Base-by-base conservation (phyloP, 2,113 vertebrate species). In the Sitta europaea region DNA sequence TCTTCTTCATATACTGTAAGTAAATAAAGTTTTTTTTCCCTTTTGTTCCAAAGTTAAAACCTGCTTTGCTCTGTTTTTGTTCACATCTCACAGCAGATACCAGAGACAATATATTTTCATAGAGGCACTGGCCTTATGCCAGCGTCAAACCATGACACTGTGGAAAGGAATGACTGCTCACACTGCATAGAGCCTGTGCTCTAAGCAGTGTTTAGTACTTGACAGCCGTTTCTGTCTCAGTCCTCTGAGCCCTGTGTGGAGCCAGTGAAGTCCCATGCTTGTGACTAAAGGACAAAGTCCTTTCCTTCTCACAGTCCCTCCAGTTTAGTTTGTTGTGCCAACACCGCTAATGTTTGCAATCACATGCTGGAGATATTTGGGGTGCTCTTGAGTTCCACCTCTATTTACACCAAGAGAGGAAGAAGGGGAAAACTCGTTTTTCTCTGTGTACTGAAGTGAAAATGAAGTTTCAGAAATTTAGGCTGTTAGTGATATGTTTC, bases 251-350 rank as follows among this genome's bases (percentile, higher is more conserved):
- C 14, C 14, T 33, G 9, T 21, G 10, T 7, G 43, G 24, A 55
- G 22, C 10, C 40, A 50, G 18, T 0, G 1, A 77, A 94, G 55
- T 71, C 66, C 29, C 79, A 19, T 12, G 33, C 0, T 0, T 55
- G 21, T 55, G 47, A 70, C 19, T 55, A 51, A 73, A 59, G 47
- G 35, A 31, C 38, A 8, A 27, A 38, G 35, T 27, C 12, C 86
- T 95, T 89, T 53, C 80, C 53, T 74, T 50, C 35, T 45, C 18
- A 9, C 12, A 23, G 66, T 61, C 21, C 45, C 68, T 76, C 0
- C 74, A 74, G 47, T 28, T 35, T 35, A 9, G 12, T 29, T 61
- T 54, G 23, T n/a, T 70, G 6, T 71, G 27, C 38, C 70, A 54
- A 23, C 27, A 35, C 5, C 36, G 15, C 8, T 11, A 8, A 6